Percentiles rank a stretch among this genome's conserved stretches.
phyloP scores from a whole-genome alignment of 2,888 invertebrate genomes.

The Lasioglossum calceatum region DNA sequence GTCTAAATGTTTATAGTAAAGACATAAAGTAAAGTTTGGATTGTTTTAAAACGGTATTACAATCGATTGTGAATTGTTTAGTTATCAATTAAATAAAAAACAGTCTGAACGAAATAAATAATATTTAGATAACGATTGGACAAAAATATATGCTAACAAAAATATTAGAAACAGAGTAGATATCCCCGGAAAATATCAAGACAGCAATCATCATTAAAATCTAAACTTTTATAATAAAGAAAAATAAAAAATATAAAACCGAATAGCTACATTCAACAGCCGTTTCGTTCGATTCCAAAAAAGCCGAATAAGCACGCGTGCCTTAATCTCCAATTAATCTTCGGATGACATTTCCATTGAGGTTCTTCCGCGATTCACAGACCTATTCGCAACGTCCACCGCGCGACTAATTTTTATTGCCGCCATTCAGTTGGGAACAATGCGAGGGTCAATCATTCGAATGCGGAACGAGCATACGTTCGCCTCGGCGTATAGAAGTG shows the following conservation, averaged over 20 bases:
- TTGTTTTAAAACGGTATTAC: no score
- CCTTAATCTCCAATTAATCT: background rate
- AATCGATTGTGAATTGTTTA: no score
- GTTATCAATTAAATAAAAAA: background rate
- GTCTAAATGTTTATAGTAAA: no score
- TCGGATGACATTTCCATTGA: background rate
- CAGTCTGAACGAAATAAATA: background rate
- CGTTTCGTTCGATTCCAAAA: background rate
- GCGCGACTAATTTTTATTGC: conserved; percentile 10
- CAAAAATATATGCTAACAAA: no score
- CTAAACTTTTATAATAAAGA: no score
- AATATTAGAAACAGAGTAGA: background rate
- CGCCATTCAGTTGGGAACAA: background rate
- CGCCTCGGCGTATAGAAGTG: background rate
- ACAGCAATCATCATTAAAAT: background rate
- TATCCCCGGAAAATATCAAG: background rate
- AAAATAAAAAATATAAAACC: background rate
- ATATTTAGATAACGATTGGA: background rate
- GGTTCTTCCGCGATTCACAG: background rate
- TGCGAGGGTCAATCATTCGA: background rate
- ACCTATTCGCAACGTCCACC: background rate
- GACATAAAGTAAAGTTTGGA: no score
- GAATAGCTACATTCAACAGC: background rate
- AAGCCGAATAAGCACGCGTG: background rate
- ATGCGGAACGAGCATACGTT: background rate